Evolutionary conservation across 2,797 vertebrate genomes (phyloP).

Genomic region (Acanthiza pusilla): DNA sequence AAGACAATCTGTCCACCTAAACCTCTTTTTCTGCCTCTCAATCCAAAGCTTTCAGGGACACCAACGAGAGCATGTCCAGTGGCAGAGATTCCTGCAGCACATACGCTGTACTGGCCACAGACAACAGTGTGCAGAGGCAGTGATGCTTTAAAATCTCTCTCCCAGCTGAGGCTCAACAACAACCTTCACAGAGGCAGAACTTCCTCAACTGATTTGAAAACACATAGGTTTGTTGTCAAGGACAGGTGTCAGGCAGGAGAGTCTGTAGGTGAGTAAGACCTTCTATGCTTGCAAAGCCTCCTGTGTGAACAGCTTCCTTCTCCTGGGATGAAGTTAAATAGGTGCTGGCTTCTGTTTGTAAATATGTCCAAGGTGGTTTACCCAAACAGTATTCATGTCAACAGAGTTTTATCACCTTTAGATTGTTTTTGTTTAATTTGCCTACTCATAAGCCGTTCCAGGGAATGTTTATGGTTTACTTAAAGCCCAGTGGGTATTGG

Average conservation of each 20-base stretch:
- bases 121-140: fast-evolving
- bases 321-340: neutral
- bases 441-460: neutral
- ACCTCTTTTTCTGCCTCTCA: neutral
- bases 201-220: neutral
- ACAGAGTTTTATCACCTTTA: conserved; percentile 24
- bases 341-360: neutral
- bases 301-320: neutral
- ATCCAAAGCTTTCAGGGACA: neutral
- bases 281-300: neutral
- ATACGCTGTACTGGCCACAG: too few relatives aligned
- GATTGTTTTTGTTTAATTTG: conserved; percentile 27
- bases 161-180: neutral
- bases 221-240: neutral
- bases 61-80: fast-evolving
- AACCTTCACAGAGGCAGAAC: neutral
- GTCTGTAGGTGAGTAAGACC: neutral
- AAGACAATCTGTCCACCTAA: neutral
- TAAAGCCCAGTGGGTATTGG: neutral
- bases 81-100: neutral
- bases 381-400: conserved; percentile 1
- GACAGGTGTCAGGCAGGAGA: neutral
- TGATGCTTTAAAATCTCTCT: neutral
- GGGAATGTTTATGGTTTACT: conserved; percentile 4
- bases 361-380: conserved; percentile 26